These are phyloP conservation scores for Dromaius novaehollandiae DNA, from an alignment of 2,113 vertebrate species.

Conservation along the genomic window DNA sequence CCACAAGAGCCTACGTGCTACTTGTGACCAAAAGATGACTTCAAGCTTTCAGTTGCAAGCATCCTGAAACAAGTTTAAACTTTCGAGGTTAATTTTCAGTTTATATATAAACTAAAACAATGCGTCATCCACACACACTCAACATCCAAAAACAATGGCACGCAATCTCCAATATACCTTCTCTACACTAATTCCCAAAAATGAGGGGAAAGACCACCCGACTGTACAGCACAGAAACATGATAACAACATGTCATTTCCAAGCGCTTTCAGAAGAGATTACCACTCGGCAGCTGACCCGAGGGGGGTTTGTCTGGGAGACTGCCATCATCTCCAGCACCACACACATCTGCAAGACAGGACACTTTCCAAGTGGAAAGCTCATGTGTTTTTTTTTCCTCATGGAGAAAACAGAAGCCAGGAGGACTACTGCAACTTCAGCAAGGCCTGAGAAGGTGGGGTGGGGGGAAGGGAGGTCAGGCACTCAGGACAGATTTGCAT, in stretches of 20 bases:
- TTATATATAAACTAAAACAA: background rate
- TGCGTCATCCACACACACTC: background rate
- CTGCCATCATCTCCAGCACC: background rate
- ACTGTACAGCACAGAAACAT: background rate
- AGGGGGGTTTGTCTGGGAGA: background rate
- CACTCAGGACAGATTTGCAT: background rate
- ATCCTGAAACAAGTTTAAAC: background rate
- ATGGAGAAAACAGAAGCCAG: background rate
- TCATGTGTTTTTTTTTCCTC: slow-evolving; percentile 8
- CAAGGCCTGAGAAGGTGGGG: background rate
- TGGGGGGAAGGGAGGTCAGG: slow-evolving; percentile 18
- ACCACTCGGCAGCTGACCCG: background rate
- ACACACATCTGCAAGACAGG: slow-evolving; percentile 19
- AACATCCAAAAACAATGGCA: background rate
- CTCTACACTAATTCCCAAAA: background rate
- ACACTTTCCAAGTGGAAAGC: background rate
- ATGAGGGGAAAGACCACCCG: background rate
- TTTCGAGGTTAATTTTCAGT: background rate
- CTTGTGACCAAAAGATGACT: background rate
- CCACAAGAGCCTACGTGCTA: fast-evolving
- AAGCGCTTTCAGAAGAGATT: background rate
- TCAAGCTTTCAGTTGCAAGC: background rate
- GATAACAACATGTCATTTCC: background rate
- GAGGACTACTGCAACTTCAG: background rate
- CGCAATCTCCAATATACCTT: fast-evolving